phyloP scores from a whole-genome alignment of 2,113 vertebrate genomes.

The Peucedramus taeniatus region DNA sequence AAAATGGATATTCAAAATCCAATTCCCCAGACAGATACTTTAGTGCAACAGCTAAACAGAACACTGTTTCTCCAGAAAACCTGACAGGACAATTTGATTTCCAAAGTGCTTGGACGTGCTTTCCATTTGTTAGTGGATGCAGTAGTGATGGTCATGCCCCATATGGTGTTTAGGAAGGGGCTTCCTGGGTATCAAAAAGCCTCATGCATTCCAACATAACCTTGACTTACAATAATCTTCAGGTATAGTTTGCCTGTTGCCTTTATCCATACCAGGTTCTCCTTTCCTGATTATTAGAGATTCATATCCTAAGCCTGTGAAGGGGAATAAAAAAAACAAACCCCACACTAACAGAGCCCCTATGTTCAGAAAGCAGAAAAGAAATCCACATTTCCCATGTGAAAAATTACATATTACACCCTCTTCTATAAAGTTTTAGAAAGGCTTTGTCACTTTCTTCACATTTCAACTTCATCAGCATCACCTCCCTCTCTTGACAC shows the following conservation, averaged over 20 bases:
- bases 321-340: neutral
- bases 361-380: neutral
- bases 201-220: neutral
- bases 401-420: neutral
- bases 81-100: neutral
- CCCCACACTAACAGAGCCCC: neutral
- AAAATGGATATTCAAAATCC: neutral
- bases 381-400: neutral
- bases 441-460: neutral
- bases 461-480: neutral
- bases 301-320: neutral
- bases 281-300: neutral
- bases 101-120: neutral
- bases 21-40: neutral
- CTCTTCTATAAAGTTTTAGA: neutral
- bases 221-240: neutral
- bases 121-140: neutral
- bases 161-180: neutral
- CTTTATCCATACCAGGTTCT: neutral
- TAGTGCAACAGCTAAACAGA: neutral
- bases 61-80: neutral
- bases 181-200: neutral
- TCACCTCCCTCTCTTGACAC: neutral
- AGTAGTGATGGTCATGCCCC: fast-evolving
- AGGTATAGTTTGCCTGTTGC: neutral